Percentiles rank a stretch among this genome's conserved stretches.
These are phyloP conservation scores for Trichogramma pretiosum DNA, from an alignment of 1,140 invertebrate genomes.

Conservation along the genomic window DNA sequence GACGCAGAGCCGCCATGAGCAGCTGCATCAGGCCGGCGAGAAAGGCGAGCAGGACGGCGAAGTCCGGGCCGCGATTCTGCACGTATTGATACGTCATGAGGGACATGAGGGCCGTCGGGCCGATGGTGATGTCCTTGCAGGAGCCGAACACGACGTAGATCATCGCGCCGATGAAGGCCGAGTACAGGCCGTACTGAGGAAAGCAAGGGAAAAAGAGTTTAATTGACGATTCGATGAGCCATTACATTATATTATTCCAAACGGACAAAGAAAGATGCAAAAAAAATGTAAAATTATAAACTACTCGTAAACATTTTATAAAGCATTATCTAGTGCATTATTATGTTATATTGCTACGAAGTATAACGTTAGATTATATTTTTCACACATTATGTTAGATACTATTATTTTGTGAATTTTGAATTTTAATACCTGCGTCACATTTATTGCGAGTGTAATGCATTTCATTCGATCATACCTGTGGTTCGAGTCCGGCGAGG, in stretches of 20 bases:
- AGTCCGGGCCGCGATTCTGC: slow-evolving; percentile 58
- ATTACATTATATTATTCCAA: no score
- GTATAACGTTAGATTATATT: no score
- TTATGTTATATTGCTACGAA: no score
- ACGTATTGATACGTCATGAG: slow-evolving; percentile 73
- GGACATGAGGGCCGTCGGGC: slow-evolving; percentile 75
- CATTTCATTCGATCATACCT: slow-evolving; percentile 56
- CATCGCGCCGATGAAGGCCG: slow-evolving; percentile 85
- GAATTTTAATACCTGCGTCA: no score
- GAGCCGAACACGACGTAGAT: slow-evolving; percentile 85
- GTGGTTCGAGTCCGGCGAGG: slow-evolving; percentile 69
- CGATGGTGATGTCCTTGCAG: slow-evolving; percentile 84
- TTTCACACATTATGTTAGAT: no score
- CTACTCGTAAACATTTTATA: no score
- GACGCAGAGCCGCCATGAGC: slow-evolving; percentile 71
- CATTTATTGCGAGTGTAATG: no score
- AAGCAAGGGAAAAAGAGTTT: neutral
- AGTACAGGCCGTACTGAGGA: slow-evolving; percentile 77
- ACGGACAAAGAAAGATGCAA: neutral
- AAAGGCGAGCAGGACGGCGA: slow-evolving; percentile 77
- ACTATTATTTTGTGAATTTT: no score
- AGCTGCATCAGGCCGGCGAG: slow-evolving; percentile 74
- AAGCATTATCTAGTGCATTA: no score
- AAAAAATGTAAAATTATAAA: slow-evolving; percentile 16
- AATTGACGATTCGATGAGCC: no score